These are phyloP conservation scores for Ophioninae sp. DNA, from an alignment of 2,888 invertebrate genomes.

Conservation along the genomic window DNA sequence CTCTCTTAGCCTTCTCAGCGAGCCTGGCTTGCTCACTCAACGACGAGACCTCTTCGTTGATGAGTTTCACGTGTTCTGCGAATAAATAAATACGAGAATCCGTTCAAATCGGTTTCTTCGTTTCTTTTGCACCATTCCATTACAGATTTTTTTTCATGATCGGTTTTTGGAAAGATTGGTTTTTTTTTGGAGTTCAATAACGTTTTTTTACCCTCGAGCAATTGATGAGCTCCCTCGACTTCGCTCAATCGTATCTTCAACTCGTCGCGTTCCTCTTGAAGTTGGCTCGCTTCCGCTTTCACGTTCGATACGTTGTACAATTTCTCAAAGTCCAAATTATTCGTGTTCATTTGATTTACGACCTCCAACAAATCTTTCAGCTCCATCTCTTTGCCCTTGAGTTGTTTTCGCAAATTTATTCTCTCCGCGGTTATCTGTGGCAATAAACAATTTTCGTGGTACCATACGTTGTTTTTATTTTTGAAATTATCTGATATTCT, in stretches of 20 bases:
- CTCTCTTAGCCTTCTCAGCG: slow-evolving; percentile 87
- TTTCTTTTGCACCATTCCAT: neutral
- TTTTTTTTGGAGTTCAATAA: neutral
- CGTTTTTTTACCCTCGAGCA: slow-evolving; percentile 78
- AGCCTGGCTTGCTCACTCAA: slow-evolving; percentile 84
- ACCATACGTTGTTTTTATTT: neutral
- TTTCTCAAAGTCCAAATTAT: slow-evolving; percentile 79
- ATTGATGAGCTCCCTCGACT: slow-evolving; percentile 79
- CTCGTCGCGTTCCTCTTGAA: slow-evolving; percentile 83
- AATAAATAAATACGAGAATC: slow-evolving; percentile 1
- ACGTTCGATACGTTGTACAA: slow-evolving; percentile 83
- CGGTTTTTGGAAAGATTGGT: neutral
- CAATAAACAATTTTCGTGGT: neutral
- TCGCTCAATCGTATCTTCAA: slow-evolving; percentile 75
- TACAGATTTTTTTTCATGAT: neutral
- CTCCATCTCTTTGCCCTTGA: slow-evolving; percentile 76
- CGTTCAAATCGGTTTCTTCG: neutral
- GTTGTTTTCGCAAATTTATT: slow-evolving; percentile 69
- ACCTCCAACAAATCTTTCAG: slow-evolving; percentile 74
- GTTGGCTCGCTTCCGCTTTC: slow-evolving; percentile 84
- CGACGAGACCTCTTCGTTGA: slow-evolving; percentile 82
- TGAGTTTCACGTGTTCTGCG: slow-evolving; percentile 80
- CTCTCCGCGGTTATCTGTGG: slow-evolving; percentile 72
- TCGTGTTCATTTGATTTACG: slow-evolving; percentile 73
- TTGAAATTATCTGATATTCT: neutral